Evolutionary conservation across 2,888 invertebrate genomes (phyloP).

Genomic region (Poecilus cupreus): DNA sequence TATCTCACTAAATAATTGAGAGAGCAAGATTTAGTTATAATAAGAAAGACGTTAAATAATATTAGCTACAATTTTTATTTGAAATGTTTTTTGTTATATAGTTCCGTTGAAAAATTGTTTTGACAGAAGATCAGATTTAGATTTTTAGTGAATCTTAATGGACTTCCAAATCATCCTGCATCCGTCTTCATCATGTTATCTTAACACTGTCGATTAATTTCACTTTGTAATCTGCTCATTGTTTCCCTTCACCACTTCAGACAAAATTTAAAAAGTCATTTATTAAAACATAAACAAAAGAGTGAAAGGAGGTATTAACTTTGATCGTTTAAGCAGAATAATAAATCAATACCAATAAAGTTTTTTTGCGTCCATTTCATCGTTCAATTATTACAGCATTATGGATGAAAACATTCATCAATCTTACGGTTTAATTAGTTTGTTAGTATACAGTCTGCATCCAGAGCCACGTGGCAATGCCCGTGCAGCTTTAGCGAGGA

Average conservation of each 20-base stretch:
- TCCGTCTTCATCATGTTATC: no score
- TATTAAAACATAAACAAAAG: background rate
- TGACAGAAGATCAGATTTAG: no score
- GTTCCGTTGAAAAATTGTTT: no score
- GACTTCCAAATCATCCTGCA: no score
- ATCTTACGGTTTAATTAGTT: constrained; percentile 22
- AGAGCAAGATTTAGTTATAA: no score
- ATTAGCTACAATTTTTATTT: no score
- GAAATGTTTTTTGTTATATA: no score
- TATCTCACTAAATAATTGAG: no score
- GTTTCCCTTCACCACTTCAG: background rate
- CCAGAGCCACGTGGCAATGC: background rate
- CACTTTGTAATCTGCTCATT: background rate
- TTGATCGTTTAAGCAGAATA: background rate
- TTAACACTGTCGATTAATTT: no score
- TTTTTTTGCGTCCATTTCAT: background rate
- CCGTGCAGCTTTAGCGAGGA: background rate
- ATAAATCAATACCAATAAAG: background rate
- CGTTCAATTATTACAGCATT: background rate
- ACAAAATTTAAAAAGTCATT: background rate
- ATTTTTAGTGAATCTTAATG: no score
- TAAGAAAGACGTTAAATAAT: no score
- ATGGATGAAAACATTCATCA: constrained; percentile 11
- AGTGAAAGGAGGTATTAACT: background rate
- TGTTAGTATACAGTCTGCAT: background rate